phyloP scores from a whole-genome alignment of 1,140 invertebrate genomes.

The Lepidotrigona ventralis region DNA sequence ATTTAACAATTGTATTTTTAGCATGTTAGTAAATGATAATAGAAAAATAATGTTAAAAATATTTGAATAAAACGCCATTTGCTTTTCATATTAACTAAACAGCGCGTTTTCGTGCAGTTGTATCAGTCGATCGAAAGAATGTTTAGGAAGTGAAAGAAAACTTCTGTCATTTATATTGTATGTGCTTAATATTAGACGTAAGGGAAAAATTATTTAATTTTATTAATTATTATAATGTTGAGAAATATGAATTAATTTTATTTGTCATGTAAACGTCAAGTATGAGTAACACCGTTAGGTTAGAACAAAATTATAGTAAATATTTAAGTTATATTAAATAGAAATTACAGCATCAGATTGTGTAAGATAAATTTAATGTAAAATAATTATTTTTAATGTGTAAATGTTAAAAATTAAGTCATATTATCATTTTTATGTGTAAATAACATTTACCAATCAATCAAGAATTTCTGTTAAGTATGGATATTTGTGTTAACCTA shows the following conservation, averaged over 20 bases:
- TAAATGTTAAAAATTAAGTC: neutral
- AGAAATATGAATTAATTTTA: neutral
- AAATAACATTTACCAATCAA: neutral
- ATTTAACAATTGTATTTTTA: too few species aligned
- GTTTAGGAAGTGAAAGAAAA: neutral
- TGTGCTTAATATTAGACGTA: neutral
- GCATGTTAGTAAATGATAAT: neutral
- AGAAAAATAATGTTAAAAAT: neutral
- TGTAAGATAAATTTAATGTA: neutral
- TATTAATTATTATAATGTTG: neutral
- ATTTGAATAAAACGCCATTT: neutral
- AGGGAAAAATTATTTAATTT: neutral
- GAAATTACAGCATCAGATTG: neutral
- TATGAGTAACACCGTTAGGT: conserved; percentile 2
- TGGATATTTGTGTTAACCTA: neutral
- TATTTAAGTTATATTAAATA: neutral
- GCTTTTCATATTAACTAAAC: neutral
- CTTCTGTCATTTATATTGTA: neutral
- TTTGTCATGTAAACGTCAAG: neutral
- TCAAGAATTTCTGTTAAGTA: neutral
- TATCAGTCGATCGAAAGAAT: neutral
- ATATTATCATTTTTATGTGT: neutral
- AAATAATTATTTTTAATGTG: neutral
- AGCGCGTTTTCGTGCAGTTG: neutral
- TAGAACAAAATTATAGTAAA: conserved; percentile 7